Evolutionary conservation across 2,113 vertebrate species (phyloP).

Genomic region (Pandion haliaetus): DNA sequence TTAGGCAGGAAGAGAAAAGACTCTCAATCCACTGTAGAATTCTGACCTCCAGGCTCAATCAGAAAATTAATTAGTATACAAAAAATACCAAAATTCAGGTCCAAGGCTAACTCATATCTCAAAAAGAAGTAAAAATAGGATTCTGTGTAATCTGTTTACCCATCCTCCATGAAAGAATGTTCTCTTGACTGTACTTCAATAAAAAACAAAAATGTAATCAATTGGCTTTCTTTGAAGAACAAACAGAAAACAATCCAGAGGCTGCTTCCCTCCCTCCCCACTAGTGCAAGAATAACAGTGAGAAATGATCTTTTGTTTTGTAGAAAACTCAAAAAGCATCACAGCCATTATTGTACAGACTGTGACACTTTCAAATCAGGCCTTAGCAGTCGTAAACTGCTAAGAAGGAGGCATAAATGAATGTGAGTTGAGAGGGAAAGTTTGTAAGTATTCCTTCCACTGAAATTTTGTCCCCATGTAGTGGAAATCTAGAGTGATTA

Average conservation of each 20-base stretch:
- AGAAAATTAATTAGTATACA: not conserved
- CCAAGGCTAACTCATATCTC: not conserved
- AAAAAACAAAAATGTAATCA: not conserved
- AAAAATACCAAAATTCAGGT: not conserved
- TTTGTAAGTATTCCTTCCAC: not conserved
- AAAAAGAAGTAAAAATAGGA: not conserved
- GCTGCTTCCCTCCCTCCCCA: not conserved
- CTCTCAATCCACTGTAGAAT: not conserved
- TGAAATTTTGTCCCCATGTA: not conserved
- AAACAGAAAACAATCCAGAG: not conserved
- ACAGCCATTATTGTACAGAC: not conserved
- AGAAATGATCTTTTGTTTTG: not conserved
- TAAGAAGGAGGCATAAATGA: not conserved
- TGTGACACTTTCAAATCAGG: not conserved
- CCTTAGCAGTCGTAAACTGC: not conserved
- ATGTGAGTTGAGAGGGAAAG: not conserved
- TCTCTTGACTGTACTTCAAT: not conserved
- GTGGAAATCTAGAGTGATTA: not conserved
- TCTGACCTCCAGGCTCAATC: not conserved
- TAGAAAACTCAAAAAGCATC: not conserved
- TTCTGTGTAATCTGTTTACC: not conserved
- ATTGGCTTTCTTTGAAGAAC: not conserved
- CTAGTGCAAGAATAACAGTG: not conserved
- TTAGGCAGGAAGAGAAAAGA: not conserved
- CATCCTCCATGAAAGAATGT: not conserved